phyloP scores from a whole-genome alignment of 2,113 vertebrate genomes.

The Channa maculata region DNA sequence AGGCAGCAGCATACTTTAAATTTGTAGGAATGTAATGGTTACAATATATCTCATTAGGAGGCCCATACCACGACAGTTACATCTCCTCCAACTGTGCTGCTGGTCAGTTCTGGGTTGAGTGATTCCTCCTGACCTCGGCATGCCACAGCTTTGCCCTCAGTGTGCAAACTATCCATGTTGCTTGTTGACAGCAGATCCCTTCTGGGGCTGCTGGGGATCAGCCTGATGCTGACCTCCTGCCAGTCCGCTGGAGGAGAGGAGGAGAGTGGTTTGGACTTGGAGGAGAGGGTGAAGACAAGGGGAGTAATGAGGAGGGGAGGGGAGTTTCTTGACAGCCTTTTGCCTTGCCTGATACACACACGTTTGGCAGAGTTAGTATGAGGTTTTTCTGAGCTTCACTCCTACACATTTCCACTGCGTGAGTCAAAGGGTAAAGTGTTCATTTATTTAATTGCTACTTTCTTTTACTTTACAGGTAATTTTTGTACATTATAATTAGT shows the following conservation, averaged over 20 bases:
- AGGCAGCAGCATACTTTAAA: conserved; percentile 1
- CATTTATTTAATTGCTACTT: conserved; percentile 66
- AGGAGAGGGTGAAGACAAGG: conserved; percentile 45
- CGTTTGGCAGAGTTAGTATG: conserved; percentile 20
- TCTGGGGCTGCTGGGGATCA: conserved; percentile 54
- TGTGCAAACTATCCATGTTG: conserved; percentile 65
- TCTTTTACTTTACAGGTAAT: conserved; percentile 45
- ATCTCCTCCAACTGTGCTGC: conserved; percentile 56
- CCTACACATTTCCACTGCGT: conserved; percentile 50
- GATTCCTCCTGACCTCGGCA: conserved; percentile 70
- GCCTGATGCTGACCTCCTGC: conserved; percentile 73
- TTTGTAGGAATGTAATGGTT: conserved; percentile 21
- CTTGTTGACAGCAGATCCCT: conserved; percentile 77
- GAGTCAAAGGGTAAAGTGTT: conserved; percentile 60
- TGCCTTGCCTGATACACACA: conserved; percentile 36
- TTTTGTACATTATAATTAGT: conserved; percentile 58
- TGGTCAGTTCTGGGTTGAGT: conserved; percentile 68
- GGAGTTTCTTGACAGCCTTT: conserved; percentile 53
- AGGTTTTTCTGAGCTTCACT: conserved; percentile 29
- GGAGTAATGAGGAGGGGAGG: conserved; percentile 53
- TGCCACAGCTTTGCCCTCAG: conserved; percentile 61
- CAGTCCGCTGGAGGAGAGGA: conserved; percentile 56
- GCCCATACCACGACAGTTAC: conserved; percentile 52
- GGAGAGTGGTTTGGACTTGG: conserved; percentile 42
- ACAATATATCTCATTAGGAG: conserved; percentile 55